A percentile compares a stretch with the other conserved stretches of the same genome.
These are phyloP conservation scores for Lepilemur septentrionalis DNA, from an alignment of 2,797 vertebrate species.

Conservation along the genomic window DNA sequence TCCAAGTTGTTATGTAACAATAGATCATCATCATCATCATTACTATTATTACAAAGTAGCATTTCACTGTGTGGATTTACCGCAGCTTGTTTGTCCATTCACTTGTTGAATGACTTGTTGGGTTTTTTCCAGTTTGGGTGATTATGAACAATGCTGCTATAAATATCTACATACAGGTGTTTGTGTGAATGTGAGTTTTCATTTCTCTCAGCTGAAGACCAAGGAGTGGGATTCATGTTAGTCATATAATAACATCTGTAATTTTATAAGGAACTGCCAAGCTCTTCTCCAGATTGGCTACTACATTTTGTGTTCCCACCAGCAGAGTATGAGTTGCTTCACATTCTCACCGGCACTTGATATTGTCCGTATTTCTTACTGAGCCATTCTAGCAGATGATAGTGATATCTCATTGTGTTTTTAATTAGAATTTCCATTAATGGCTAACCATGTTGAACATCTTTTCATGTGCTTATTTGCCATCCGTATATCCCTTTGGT, in stretches of 20 bases:
- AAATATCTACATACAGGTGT: background rate
- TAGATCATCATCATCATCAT: background rate
- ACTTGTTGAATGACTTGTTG: background rate
- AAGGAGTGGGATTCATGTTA: background rate
- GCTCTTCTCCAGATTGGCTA: background rate
- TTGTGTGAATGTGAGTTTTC: background rate
- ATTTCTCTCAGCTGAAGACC: background rate
- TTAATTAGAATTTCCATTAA: background rate
- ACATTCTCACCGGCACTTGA: background rate
- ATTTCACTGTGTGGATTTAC: background rate
- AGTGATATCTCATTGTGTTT: background rate
- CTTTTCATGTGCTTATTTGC: background rate
- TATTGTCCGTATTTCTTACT: background rate
- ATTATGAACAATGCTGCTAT: background rate
- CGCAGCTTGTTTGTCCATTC: background rate
- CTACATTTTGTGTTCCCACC: background rate
- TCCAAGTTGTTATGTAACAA: too few species aligned
- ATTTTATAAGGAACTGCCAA: background rate
- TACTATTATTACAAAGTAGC: background rate
- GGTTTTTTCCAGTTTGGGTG: background rate
- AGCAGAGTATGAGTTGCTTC: background rate
- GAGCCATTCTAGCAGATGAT: background rate
- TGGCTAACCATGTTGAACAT: background rate
- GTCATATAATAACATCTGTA: background rate
- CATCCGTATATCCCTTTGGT: background rate